Evolutionary conservation across 2,888 invertebrate genomes (phyloP), one percentile per base, ranked within the genome.

Genomic region (Tachystola acroxantha): DNA sequence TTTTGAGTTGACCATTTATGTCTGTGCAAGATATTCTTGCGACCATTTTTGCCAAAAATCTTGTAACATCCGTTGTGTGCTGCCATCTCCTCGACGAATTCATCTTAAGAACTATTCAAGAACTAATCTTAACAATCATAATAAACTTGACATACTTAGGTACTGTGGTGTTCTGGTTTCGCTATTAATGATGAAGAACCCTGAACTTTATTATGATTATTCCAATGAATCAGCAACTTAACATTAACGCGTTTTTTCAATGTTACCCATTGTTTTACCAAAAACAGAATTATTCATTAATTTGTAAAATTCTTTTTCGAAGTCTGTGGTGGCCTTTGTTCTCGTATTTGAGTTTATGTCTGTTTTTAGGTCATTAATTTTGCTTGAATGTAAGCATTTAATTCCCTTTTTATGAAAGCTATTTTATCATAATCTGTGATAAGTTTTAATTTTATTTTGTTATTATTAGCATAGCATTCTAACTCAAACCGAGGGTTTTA

Each of bases 271-370:
- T n/a, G n/a, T n/a, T n/a, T n/a, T n/a, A n/a, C n/a, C n/a, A n/a
- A n/a, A n/a, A n/a, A n/a, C n/a, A 0, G 64, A 44, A 44, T 77
- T 77, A 31, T 66, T 73, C 57, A 70, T 63, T 7, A 70, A 43
- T 45, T 78, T 74, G 38, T 49, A 74, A 38, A 67, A 63, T 44
- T 69, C 60, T 56, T 70, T 72, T 45, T 72, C n/a, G n/a, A n/a
- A n/a, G n/a, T n/a, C n/a, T n/a, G n/a, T n/a, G n/a, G n/a, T n/a
- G n/a, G n/a, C n/a, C 59, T 48, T 69, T 75, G 48, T 58, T 36
- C 70, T 36, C 16, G 66, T 34, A 27, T 57, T 32, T 4, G 64
- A 72, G 48, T 78, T 80, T 37, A 70, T 40, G 24, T 71, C 62
- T 27, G 75, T 45, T 34, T 45, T 68, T 51, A 7, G 72, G 40